Base-by-base conservation (phyloP, 2,888 invertebrate species). In the Automeris io region DNA sequence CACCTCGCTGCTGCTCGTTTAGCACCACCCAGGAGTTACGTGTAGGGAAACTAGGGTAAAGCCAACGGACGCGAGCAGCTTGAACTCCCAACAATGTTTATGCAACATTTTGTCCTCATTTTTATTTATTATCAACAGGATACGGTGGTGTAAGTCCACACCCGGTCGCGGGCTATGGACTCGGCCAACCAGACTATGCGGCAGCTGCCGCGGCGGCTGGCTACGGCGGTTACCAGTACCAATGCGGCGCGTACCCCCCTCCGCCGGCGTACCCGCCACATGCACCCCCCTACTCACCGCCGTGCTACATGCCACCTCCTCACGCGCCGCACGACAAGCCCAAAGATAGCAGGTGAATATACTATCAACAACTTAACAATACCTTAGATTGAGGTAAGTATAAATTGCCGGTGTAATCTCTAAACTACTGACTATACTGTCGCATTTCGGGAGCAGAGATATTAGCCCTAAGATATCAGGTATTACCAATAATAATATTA, bases 231-330 rank as follows among this genome's bases (percentile, higher is more conserved):
- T 86, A 86, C 70, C 86, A 86, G 74, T 86, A 86, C 76, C 86
- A 86, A 51, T 86, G 86, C 52, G 85, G 86, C 11, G 83, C 86
- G n/a, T 92, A 92, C 83, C 91, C 92, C 33, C 88, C 81, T 19
- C 88, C 80, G 11, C 80, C 87, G 26, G 69, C 87, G 37, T 91
- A 91, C 74, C 91, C 90, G 0, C 89, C 88, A 23, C 91, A 92
- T 58, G 91, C 92, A 35, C 91, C 92, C 33, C 91, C 92, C 38
- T 93, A 93, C 75, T 91, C 92, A 37, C 92, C 93, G 37, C 95
- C 95, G 66, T 95, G 95, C 82, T 94, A 94, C 65, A 95, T 95
- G 95, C 95, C 95, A 43, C 93, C 93, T 41, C 95, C 95, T 23
- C 93, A 93, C 68, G 93, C 93, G 50, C 92, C 92, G 43, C 94